Conservation (phyloP, 2,113 vertebrate genomes). For the Illadopsis cleaveri region DNA sequence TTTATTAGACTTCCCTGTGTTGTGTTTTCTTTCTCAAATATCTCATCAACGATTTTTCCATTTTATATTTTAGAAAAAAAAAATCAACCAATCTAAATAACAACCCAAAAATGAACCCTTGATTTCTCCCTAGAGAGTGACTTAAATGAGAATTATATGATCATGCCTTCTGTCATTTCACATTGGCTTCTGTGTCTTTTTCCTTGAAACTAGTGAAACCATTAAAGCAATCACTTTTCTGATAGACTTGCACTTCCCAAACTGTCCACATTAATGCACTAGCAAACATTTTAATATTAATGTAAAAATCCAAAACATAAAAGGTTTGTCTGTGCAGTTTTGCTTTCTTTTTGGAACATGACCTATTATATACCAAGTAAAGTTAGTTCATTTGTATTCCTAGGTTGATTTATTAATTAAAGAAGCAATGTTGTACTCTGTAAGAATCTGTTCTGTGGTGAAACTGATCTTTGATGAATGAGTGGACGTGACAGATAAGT, state of each 20-base stretch:
- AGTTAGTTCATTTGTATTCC: constrained; percentile 19
- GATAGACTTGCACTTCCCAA: neutral
- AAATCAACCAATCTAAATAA: neutral
- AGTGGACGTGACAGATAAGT: constrained; percentile 3
- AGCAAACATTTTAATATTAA: neutral
- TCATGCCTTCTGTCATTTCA: neutral
- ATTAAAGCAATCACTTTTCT: constrained; percentile 9
- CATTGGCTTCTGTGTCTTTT: neutral
- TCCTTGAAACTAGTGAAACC: neutral
- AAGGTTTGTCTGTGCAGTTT: neutral
- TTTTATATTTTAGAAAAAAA: neutral
- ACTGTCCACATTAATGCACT: neutral
- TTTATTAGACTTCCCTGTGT: neutral
- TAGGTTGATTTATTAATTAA: constrained; percentile 46
- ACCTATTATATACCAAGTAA: neutral
- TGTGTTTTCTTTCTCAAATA: constrained; percentile 29
- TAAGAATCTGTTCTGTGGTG: constrained; percentile 4
- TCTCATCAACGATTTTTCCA: neutral
- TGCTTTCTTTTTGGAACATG: neutral
- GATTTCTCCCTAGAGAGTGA: neutral
- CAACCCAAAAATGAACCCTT: neutral
- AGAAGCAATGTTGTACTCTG: neutral
- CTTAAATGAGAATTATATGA: neutral
- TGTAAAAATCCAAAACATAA: neutral
- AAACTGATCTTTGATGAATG: constrained; percentile 35